Evolutionary conservation across 2,888 invertebrate species (phyloP), one percentile per base, ranked within the genome.

Genomic region (Ichneumoninae sp.): DNA sequence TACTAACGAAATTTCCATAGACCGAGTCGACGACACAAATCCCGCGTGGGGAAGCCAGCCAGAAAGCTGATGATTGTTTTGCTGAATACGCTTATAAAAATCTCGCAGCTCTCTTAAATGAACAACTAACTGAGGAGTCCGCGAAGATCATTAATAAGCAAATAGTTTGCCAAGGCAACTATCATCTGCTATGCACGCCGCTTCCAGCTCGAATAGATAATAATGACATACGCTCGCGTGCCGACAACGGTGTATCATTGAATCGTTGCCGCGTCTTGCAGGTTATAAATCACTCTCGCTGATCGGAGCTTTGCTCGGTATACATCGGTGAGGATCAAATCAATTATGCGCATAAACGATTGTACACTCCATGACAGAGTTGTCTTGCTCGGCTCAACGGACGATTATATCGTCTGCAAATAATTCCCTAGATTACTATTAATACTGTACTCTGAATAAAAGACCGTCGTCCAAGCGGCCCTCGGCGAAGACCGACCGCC

Each of bases 251-350:
- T 69, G 40, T 44, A 69, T 57, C 26, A 78, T 47, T 60, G 40
- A 60, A 60, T 47, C 47, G 47, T 33, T 69, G 47, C 8, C 70
- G 47, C 69, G 57, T 69, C 13, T 22, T 69, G 44, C n/a, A 22
- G 69, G 47, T 57, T 47, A 47, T 78, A 70, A 78, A 78, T 78
- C 69, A 78, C 69, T 70, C 40, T 22, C 13, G 13, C 69, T 60
- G 19, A 62, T 60, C 69, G 33, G 13, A 60, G 13, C 13, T 19
- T 66, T 10, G 47, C 54, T 26, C 33, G 1, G 22, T 22, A 33
- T 44, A 40, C 40, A 57, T 76, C 54, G n/a, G 16, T 33, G 36
- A 19, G 50, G 22, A 68, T 57, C 66, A n/a, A 54, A 76, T 66
- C 40, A 76, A 76, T 66, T 72, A 72, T 72, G 44, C 60, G 57